Evolutionary conservation across 2,888 invertebrate species (phyloP).

Genomic region (Alsophila aescularia): DNA sequence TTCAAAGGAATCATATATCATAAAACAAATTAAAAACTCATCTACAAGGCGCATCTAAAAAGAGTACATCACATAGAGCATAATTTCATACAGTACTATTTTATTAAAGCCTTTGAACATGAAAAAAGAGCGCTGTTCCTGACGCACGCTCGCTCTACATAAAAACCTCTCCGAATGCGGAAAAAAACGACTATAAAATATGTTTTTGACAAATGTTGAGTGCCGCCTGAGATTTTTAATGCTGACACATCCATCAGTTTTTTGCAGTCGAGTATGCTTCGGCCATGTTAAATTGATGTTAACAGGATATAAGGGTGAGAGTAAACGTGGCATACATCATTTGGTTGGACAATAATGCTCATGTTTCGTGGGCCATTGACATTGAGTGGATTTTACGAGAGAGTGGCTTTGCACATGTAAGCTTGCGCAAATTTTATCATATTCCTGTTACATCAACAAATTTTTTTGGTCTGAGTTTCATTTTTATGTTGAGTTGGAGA

Average conservation of each 20-base stretch:
- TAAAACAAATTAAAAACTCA: too few relatives aligned
- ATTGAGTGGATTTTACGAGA: constrained; percentile 5
- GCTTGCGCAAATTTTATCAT: background rate
- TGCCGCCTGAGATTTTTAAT: constrained; percentile 36
- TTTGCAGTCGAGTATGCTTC: constrained; percentile 28
- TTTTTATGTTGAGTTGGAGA: background rate
- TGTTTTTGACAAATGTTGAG: constrained; percentile 38
- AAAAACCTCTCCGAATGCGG: constrained; percentile 19
- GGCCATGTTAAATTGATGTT: constrained; percentile 29
- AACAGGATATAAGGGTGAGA: constrained; percentile 11
- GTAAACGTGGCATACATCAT: constrained; percentile 11
- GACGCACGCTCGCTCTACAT: constrained; percentile 15
- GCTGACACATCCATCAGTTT: constrained; percentile 34
- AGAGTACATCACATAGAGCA: background rate
- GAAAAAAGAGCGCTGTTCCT: constrained; percentile 7
- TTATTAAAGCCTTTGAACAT: constrained; percentile 9
- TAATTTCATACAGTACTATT: constrained; percentile 14
- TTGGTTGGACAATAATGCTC: constrained; percentile 6
- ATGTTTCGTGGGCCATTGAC: background rate
- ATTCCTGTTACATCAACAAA: background rate
- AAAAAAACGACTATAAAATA: constrained; percentile 32
- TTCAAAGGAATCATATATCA: too few relatives aligned
- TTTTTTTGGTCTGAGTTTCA: background rate
- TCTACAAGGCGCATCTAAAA: too few relatives aligned
- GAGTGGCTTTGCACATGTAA: background rate